Base-by-base conservation (phyloP, 2,113 vertebrate species). In the Rana temporaria region DNA sequence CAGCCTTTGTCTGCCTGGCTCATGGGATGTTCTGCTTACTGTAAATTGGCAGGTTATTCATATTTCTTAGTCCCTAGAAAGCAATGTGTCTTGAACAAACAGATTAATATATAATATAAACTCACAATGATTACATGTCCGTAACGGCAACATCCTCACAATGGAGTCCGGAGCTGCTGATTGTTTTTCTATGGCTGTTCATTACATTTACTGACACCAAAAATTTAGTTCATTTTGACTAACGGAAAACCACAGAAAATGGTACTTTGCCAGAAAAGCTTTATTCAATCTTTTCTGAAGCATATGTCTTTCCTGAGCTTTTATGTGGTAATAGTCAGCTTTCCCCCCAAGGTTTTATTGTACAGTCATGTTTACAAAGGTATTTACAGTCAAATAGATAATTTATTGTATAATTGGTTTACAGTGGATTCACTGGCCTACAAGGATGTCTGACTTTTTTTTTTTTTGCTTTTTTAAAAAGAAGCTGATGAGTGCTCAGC, bases 291-390 rank as follows among this genome's bases (percentile, higher is more conserved):
- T 57, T 75, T 62, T 75, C 20, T 22, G n/a, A 12, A 42, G 71
- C 55, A 19, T 20, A 55, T 18, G 57, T 19, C 71, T 74, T 73
- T 73, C 55, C 53, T 73, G 53, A 19, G 20, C 55, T 74, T 75
- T 75, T 30, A 75, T 75, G 56, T 75, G 72, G 72, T 62, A 19
- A 38, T 57, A 75, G 57, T 16, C 56, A 60, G n/a, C n/a, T 4
- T 22, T n/a, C 60, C 71, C 71, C 55, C 19, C 5, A 75, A n/a
- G 22, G 72, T 30, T 75, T 16, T 75, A 42, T 22, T 62, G 56
- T 60, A 15, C 26, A 16, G 70, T 16, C 19, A 19, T 52, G 3
- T 3, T 26, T 38, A 4, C 26, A 20, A 12, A n/a, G 12, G 14
- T 11, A 14, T 52, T 34, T 57, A 32, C 14, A 60, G 17, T 38